These are phyloP conservation scores for Cotesia congregata DNA, from an alignment of 2,888 invertebrate genomes.

Conservation along the genomic window DNA sequence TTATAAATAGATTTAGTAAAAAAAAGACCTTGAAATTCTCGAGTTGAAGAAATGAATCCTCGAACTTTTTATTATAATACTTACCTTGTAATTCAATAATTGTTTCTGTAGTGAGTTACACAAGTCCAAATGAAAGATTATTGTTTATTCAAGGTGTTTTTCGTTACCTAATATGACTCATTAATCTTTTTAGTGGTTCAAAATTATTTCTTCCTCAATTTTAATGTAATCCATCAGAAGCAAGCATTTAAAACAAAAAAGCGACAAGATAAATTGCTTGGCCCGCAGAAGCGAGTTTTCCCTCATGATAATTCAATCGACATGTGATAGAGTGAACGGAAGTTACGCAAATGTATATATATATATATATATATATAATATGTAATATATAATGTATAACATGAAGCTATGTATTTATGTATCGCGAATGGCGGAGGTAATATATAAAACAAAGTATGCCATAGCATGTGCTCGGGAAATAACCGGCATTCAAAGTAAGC, in stretches of 20 bases:
- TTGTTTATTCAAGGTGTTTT: constrained; percentile 15
- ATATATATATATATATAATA: no score
- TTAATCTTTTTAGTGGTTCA: background rate
- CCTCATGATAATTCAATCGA: constrained; percentile 44
- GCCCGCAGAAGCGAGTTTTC: constrained; percentile 27
- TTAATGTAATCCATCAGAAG: no score
- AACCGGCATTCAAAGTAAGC: constrained; percentile 10
- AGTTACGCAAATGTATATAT: constrained; percentile 45
- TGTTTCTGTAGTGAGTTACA: background rate
- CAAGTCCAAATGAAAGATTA: background rate
- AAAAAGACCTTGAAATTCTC: background rate
- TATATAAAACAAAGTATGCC: constrained; percentile 37
- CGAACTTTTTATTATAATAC: background rate
- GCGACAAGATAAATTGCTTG: constrained; percentile 6
- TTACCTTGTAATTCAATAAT: constrained; percentile 1
- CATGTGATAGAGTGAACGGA: constrained; percentile 40
- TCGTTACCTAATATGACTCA: constrained; percentile 19
- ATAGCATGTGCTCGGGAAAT: constrained; percentile 24
- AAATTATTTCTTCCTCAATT: constrained; percentile 5
- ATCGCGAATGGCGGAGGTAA: background rate
- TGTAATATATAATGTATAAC: no score
- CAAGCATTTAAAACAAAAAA: background rate
- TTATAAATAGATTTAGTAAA: background rate
- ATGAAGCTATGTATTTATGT: background rate
- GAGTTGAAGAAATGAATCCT: background rate